Conservation (phyloP, 1,140 invertebrate species). For the Lordiphosa collinella region DNA sequence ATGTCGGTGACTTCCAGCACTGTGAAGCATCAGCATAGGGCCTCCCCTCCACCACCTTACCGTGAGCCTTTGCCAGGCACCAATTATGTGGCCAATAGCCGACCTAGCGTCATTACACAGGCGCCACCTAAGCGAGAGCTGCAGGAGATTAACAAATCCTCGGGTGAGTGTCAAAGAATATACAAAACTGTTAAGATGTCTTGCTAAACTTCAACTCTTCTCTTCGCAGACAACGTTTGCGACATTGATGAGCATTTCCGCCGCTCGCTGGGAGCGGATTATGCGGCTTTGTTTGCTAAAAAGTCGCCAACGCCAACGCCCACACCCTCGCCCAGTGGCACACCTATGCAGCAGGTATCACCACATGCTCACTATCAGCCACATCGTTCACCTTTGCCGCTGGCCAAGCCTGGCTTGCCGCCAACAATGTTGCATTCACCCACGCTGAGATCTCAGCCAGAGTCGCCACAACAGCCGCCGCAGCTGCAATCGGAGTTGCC, state of each 20-base stretch:
- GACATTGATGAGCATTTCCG: conserved; percentile 98
- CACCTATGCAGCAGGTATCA: conserved; percentile 56
- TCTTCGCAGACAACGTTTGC: conserved; percentile 83
- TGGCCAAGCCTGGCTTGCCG: conserved; percentile 33
- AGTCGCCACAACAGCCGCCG: conserved; percentile 31
- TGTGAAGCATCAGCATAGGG: conserved; percentile 55
- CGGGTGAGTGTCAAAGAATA: conserved; percentile 36
- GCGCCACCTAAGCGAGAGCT: conserved; percentile 76
- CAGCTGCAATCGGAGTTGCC: conserved; percentile 41
- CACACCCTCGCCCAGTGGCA: conserved; percentile 63
- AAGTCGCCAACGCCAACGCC: conserved; percentile 80
- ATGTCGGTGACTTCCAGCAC: conserved; percentile 78
- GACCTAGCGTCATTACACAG: conserved; percentile 80
- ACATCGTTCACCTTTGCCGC: conserved; percentile 36
- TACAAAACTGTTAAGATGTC: neutral
- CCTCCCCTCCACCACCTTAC: conserved; percentile 77
- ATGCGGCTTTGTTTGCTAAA: conserved; percentile 88
- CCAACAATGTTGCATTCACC: conserved; percentile 37
- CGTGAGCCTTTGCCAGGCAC: conserved; percentile 72
- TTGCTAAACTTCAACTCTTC: neutral
- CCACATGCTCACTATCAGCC: conserved; percentile 56
- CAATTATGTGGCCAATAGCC: conserved; percentile 55
- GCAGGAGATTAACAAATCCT: conserved; percentile 39
- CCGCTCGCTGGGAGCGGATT: conserved; percentile 93
- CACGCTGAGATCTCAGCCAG: conserved; percentile 77